Evolutionary conservation across 2,888 invertebrate species (phyloP).

Genomic region (Cephus rjabovi): DNA sequence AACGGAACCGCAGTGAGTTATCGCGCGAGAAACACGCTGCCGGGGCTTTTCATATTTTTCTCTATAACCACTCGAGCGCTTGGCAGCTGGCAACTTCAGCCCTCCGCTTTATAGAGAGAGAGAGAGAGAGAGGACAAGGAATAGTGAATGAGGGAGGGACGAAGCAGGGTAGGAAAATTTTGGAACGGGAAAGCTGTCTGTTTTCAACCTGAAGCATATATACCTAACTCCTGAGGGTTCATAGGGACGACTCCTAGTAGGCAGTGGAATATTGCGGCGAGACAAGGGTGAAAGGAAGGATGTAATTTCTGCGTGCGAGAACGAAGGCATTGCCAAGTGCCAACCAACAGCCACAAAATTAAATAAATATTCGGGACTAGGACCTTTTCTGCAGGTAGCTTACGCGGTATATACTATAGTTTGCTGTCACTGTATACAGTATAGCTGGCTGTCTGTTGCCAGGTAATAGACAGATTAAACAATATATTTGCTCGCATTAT

Average conservation of each 20-base stretch:
- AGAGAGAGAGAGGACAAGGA: background rate
- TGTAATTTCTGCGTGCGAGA: background rate
- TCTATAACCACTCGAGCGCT: conserved; percentile 8
- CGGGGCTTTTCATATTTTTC: background rate
- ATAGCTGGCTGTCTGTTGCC: background rate
- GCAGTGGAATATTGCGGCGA: background rate
- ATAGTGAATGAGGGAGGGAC: no score
- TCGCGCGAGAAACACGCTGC: background rate
- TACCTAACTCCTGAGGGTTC: background rate
- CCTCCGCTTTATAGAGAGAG: background rate
- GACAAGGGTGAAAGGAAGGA: background rate
- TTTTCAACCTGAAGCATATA: background rate
- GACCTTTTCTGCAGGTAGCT: conserved; percentile 16
- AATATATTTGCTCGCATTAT: background rate
- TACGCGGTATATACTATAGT: background rate
- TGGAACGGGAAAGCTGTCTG: background rate
- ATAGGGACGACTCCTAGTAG: background rate
- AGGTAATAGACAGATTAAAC: no score
- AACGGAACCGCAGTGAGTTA: conserved; percentile 1
- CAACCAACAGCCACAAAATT: conserved; percentile 8
- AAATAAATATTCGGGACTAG: conserved; percentile 18
- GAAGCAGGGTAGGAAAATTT: no score
- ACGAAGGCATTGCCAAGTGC: background rate
- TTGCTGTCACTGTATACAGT: background rate
- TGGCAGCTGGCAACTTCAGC: conserved; percentile 16